Evolutionary conservation across 2,888 invertebrate species (phyloP).

Genomic region (Dicroscelio sp.): DNA sequence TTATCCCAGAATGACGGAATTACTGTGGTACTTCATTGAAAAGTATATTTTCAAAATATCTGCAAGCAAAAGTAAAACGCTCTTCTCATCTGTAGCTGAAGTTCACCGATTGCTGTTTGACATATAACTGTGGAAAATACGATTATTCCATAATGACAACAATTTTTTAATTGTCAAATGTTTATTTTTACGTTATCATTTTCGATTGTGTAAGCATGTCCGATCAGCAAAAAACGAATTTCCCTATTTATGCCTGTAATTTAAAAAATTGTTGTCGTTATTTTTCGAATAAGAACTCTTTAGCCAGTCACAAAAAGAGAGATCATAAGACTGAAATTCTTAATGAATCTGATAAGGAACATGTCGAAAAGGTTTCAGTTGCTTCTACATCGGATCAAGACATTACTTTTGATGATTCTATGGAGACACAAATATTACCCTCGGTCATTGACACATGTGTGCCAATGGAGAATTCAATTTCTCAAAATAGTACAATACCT

Average conservation of each 20-base stretch:
- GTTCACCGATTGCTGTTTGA: conserved; percentile 9
- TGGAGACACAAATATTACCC: background rate
- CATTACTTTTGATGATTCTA: background rate
- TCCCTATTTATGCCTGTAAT: background rate
- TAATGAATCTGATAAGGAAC: background rate
- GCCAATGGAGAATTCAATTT: background rate
- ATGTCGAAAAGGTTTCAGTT: background rate
- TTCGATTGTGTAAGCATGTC: background rate
- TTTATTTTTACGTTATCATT: background rate
- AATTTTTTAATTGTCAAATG: background rate
- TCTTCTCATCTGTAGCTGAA: background rate
- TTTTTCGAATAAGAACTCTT: conserved; percentile 21
- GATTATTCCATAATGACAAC: background rate
- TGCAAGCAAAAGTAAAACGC: background rate
- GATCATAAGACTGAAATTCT: background rate
- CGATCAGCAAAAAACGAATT: background rate
- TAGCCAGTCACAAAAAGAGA: background rate
- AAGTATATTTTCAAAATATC: conserved; percentile 36
- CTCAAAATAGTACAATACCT: background rate
- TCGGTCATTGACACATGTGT: background rate
- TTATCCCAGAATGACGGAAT: conserved; percentile 10
- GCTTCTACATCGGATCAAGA: background rate
- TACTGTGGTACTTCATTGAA: conserved; percentile 36
- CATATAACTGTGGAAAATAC: background rate
- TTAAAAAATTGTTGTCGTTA: conserved; percentile 16